Evolutionary conservation across 1,140 invertebrate species (phyloP).

Genomic region (Sitophilus oryzae): DNA sequence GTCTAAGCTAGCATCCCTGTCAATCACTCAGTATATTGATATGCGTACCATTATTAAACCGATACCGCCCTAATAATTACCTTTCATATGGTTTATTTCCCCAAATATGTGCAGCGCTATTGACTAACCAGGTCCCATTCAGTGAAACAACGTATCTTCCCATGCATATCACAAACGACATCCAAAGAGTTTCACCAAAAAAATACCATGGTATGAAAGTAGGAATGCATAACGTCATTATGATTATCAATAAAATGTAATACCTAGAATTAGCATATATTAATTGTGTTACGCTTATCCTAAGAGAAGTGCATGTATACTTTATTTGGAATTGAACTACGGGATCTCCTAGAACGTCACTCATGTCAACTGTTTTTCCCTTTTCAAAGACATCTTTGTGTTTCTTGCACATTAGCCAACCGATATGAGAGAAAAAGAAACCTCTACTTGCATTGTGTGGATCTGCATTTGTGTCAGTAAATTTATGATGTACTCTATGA

Average conservation of each 20-base stretch:
- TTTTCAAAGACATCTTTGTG: constrained; percentile 78
- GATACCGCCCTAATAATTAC: too few relatives aligned
- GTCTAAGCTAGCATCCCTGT: too few relatives aligned
- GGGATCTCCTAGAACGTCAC: constrained; percentile 68
- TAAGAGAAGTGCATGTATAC: constrained; percentile 36
- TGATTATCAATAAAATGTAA: constrained; percentile 63
- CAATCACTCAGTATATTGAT: too few relatives aligned
- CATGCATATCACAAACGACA: constrained; percentile 50
- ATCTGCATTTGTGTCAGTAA: constrained; percentile 85
- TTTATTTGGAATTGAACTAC: constrained; percentile 61
- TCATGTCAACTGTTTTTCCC: constrained; percentile 74
- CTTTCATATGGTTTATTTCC: constrained; percentile 69
- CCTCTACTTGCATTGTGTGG: constrained; percentile 81
- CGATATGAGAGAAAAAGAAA: constrained; percentile 91
- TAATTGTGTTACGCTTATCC: background rate
- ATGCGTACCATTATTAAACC: too few relatives aligned
- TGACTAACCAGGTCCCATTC: constrained; percentile 73
- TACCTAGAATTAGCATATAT: constrained; percentile 47
- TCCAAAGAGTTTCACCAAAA: constrained; percentile 49
- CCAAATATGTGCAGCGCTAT: constrained; percentile 70
- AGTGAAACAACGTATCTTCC: constrained; percentile 58
- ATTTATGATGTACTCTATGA: constrained; percentile 89
- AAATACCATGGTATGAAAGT: constrained; percentile 60
- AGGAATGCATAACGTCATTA: constrained; percentile 70
- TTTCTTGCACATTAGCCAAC: constrained; percentile 82